These are phyloP conservation scores for Laothoe populi DNA, from an alignment of 2,888 invertebrate species.

Conservation along the genomic window DNA sequence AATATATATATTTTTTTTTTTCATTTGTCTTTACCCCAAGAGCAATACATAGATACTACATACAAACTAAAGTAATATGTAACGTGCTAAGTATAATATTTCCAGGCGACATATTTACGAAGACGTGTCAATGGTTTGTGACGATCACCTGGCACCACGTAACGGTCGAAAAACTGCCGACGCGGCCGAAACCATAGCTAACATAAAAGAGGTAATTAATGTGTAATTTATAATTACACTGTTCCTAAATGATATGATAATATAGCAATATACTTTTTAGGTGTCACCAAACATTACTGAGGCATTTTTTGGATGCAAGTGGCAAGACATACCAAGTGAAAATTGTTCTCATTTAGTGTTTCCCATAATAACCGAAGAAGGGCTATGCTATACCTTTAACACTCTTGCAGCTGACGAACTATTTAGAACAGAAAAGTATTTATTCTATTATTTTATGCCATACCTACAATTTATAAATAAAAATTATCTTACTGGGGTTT, in stretches of 20 bases:
- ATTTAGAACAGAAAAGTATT: conserved; percentile 83
- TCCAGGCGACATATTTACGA: conserved; percentile 76
- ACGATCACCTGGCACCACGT: conserved; percentile 80
- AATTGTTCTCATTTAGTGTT: conserved; percentile 85
- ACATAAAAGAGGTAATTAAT: conserved; percentile 78
- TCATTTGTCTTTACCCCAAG: no score
- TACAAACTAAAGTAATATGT: no score
- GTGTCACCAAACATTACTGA: conserved; percentile 80
- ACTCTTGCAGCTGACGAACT: conserved; percentile 85
- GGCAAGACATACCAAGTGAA: conserved; percentile 77
- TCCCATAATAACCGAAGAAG: conserved; percentile 88
- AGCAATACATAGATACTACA: no score
- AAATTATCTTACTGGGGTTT: not conserved
- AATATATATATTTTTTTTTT: no score
- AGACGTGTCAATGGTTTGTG: conserved; percentile 85
- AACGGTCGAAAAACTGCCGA: conserved; percentile 80
- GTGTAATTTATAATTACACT: not conserved
- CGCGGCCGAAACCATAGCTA: conserved; percentile 79
- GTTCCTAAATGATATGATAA: no score
- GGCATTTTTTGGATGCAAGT: conserved; percentile 84
- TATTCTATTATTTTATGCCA: conserved; percentile 10
- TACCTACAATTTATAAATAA: no score
- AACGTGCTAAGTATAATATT: conserved; percentile 2
- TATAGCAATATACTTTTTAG: conserved; percentile 42
- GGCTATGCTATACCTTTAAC: conserved; percentile 89